These are phyloP conservation scores for Holacanthella duospinosa DNA, from an alignment of 2,888 invertebrate species.

Conservation along the genomic window DNA sequence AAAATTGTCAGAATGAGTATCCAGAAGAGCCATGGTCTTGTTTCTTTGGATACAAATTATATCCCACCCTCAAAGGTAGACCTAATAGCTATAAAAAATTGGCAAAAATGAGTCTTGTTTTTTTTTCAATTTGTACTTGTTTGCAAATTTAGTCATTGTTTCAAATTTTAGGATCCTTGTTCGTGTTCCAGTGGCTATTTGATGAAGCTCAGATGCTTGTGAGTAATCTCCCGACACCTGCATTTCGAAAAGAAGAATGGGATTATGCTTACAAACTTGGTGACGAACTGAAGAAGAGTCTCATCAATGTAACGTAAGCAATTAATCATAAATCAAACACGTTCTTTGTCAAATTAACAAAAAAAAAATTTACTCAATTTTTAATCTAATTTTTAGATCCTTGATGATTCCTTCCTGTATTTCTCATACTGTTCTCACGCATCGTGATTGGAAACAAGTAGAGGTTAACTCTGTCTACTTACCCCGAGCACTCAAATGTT, in stretches of 20 bases:
- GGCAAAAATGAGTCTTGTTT: constrained; percentile 38
- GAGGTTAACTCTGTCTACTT: no score
- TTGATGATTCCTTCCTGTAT: no score
- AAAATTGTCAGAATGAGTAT: constrained; percentile 59
- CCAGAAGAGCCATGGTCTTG: constrained; percentile 69
- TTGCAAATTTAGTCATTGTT: no score
- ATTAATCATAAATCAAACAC: neutral
- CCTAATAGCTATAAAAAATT: no score
- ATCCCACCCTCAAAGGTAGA: no score
- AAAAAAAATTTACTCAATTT: no score
- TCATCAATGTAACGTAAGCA: constrained; percentile 63
- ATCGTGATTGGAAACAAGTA: no score
- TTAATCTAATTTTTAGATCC: no score
- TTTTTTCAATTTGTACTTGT: constrained; percentile 5
- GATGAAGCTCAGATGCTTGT: constrained; percentile 90
- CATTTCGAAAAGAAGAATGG: constrained; percentile 75
- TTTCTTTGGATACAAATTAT: no score
- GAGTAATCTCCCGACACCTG: constrained; percentile 80
- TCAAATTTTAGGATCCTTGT: constrained; percentile 46
- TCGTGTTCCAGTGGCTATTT: constrained; percentile 89
- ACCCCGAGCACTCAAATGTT: no score
- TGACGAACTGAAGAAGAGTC: constrained; percentile 65
- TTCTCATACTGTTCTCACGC: no score
- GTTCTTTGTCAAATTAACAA: no score
- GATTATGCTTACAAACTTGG: constrained; percentile 86